Conservation (phyloP, 2,113 vertebrate genomes). For the Poeciliopsis turrubarensis region DNA sequence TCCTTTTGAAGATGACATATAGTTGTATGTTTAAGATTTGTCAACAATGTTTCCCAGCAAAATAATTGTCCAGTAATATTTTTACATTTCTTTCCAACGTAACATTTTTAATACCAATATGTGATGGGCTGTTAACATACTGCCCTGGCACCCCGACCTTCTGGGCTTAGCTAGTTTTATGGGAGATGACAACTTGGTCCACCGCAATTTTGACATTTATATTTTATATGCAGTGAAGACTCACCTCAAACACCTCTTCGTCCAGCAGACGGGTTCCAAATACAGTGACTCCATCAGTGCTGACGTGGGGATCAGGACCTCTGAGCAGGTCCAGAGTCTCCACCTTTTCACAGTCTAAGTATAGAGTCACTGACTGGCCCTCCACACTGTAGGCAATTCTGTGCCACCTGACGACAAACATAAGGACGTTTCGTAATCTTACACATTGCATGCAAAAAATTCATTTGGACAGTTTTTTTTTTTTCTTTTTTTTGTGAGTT, state of each 20-base stretch:
- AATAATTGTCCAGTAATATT: no score
- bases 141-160: no score
- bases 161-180: no score
- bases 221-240: not conserved
- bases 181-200: not conserved
- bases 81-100: no score
- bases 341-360: conserved; percentile 91
- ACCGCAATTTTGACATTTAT: not conserved
- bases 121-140: no score
- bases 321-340: conserved; percentile 85
- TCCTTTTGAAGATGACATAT: no score
- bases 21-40: no score
- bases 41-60: no score
- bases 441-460: not conserved
- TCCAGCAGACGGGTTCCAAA: conserved; percentile 95
- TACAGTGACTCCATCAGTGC: conserved; percentile 91
- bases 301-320: conserved; percentile 85
- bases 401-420: conserved; percentile 87
- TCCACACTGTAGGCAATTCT: conserved; percentile 91
- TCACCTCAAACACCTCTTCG: conserved; percentile 94
- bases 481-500: not conserved
- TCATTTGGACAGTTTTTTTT: not conserved
- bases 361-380: conserved; percentile 88
- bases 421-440: not conserved
- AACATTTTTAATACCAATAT: no score